A percentile compares a stretch with the other conserved stretches of the same genome.
phyloP scores from a whole-genome alignment of 2,888 invertebrate genomes.

The Drosophila atroscutellata region DNA sequence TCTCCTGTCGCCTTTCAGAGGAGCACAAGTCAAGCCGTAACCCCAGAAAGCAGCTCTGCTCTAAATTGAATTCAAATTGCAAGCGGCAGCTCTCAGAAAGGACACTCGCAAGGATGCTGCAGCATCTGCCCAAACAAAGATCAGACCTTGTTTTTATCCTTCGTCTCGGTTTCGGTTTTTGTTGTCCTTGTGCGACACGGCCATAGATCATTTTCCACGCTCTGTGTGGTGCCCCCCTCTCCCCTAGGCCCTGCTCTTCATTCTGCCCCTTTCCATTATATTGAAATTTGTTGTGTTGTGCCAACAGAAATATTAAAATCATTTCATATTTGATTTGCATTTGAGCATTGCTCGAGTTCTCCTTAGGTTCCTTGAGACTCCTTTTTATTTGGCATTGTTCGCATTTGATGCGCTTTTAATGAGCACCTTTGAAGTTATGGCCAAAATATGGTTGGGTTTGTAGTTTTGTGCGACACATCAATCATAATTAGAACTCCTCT shows the following conservation, averaged over 20 bases:
- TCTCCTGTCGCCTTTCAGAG: constrained; percentile 26
- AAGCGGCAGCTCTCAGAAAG: neutral
- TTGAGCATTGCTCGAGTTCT: constrained; percentile 27
- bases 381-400: constrained; percentile 51
- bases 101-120: constrained; percentile 61
- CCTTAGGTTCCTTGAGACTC: constrained; percentile 17
- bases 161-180: constrained; percentile 10
- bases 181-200: constrained; percentile 35
- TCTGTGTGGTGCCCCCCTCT: constrained; percentile 48
- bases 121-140: constrained; percentile 81
- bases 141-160: constrained; percentile 62
- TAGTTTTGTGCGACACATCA: constrained; percentile 57
- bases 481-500: constrained; percentile 78
- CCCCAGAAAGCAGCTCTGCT: constrained; percentile 39
- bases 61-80: constrained; percentile 82
- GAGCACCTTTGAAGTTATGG: constrained; percentile 52
- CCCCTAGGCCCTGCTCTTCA: neutral
- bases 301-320: constrained; percentile 81
- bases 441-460: constrained; percentile 18
- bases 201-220: constrained; percentile 79
- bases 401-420: constrained; percentile 80
- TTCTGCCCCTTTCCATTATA: constrained; percentile 51
- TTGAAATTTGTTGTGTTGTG: constrained; percentile 82
- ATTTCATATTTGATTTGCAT: constrained; percentile 81
- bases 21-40: constrained; percentile 71